These are phyloP conservation scores for Lasioglossum pauxillum DNA, from an alignment of 2,888 invertebrate species.

Conservation along the genomic window DNA sequence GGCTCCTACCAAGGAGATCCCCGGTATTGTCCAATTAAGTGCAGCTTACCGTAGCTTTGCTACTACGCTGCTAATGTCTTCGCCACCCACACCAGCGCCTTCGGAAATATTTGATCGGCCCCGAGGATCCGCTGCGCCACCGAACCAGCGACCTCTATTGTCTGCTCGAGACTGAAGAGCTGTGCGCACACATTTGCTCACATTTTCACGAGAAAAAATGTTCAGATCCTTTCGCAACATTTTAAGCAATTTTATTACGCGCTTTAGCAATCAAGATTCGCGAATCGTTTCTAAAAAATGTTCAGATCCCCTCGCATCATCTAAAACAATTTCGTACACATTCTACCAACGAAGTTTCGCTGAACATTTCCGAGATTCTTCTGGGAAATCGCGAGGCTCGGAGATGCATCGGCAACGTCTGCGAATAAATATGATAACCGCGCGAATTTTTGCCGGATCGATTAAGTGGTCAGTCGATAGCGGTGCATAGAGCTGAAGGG, in stretches of 20 bases:
- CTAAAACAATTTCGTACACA: neutral
- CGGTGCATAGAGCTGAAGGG: neutral
- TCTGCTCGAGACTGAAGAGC: neutral
- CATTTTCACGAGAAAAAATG: too few relatives aligned
- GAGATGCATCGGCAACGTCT: neutral
- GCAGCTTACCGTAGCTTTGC: conserved; percentile 11
- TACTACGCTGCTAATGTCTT: conserved; percentile 1
- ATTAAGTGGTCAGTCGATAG: neutral
- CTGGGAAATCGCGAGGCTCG: neutral
- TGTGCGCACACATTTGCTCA: too few relatives aligned
- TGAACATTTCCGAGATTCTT: neutral
- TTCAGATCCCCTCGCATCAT: neutral
- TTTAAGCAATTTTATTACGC: neutral
- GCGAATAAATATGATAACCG: neutral
- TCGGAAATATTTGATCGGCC: neutral
- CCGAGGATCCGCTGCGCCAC: neutral
- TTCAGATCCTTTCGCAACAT: too few relatives aligned
- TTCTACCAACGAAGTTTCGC: neutral
- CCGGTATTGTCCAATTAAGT: conserved; percentile 11
- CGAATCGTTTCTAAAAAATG: neutral
- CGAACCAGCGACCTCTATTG: neutral
- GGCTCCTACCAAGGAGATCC: neutral
- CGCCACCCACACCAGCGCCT: neutral
- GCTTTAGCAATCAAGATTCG: neutral
- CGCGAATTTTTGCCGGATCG: neutral